Conservation (phyloP, 2,888 invertebrate species). For the Allygus modestus region DNA sequence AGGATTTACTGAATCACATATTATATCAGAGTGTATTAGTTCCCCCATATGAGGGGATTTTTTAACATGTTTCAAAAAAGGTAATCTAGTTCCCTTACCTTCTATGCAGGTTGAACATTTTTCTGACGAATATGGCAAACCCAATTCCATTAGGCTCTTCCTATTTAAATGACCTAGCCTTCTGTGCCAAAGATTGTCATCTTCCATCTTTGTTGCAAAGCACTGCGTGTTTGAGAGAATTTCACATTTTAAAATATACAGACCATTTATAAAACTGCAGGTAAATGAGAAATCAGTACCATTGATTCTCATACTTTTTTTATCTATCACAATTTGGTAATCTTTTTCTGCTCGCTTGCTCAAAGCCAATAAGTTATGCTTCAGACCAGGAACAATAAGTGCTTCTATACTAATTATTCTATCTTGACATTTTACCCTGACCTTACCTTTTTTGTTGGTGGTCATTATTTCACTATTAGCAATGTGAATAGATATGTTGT, state of each 20-base stretch:
- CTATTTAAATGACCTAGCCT: conserved; percentile 50
- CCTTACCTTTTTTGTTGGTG: conserved; percentile 41
- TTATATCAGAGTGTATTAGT: conserved; percentile 68
- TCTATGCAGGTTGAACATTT: conserved; percentile 23
- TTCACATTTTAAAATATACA: conserved; percentile 31
- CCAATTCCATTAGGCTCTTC: too few species aligned
- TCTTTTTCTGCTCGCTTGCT: conserved; percentile 5
- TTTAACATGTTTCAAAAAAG: conserved; percentile 39
- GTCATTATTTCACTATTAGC: conserved; percentile 36
- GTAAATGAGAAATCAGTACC: not conserved
- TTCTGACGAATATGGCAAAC: conserved; percentile 15
- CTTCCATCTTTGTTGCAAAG: not conserved
- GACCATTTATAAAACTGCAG: conserved; percentile 27
- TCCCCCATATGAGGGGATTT: conserved; percentile 65
- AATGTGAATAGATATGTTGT: conserved; percentile 37
- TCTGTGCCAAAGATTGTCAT: conserved; percentile 57
- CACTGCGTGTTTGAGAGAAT: not conserved
- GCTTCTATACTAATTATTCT: conserved; percentile 30
- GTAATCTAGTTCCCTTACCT: conserved; percentile 43
- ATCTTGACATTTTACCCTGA: conserved; percentile 5
- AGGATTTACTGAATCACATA: conserved; percentile 69
- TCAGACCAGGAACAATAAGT: conserved; percentile 45
- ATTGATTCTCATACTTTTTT: not conserved
- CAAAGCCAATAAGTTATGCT: conserved; percentile 54
- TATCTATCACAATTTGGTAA: not conserved